A percentile compares a stretch with the other conserved stretches of the same genome.
phyloP scores from a whole-genome alignment of 2,797 vertebrate genomes.

The Gadopsis bispinosus region DNA sequence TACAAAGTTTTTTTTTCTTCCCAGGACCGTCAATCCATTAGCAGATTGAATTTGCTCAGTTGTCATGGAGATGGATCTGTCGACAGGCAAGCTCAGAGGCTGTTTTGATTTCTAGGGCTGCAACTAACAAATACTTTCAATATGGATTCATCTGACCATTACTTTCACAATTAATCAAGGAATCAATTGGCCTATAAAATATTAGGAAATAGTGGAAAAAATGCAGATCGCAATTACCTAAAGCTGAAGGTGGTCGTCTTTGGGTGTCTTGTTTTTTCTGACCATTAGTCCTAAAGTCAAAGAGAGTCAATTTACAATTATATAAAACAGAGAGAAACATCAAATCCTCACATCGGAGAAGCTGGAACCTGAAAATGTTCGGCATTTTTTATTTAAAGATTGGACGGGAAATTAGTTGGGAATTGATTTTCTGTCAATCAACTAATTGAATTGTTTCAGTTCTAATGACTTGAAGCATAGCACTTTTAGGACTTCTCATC shows the following conservation, averaged over 20 bases:
- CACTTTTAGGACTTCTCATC: neutral
- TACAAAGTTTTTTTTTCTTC: neutral
- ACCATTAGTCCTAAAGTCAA: neutral
- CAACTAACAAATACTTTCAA: neutral
- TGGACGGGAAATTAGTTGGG: neutral
- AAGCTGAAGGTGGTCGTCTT: neutral
- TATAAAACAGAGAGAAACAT: neutral
- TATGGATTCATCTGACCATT: neutral
- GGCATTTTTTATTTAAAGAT: neutral
- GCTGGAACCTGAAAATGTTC: neutral
- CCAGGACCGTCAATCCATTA: neutral
- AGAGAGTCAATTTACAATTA: neutral
- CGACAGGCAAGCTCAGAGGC: neutral
- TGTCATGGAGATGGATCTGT: neutral
- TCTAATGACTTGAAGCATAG: neutral
- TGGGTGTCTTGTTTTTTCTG: neutral
- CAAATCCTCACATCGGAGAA: neutral
- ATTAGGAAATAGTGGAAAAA: neutral
- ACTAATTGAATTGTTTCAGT: neutral
- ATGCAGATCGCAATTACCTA: neutral
- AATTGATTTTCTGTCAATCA: neutral
- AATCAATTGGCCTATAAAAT: neutral
- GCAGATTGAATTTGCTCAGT: neutral
- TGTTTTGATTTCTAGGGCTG: neutral
- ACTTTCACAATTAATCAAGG: neutral